Evolutionary conservation across 2,113 vertebrate species (phyloP), one percentile per base, ranked within the genome.

Genomic region (Eublepharis macularius): DNA sequence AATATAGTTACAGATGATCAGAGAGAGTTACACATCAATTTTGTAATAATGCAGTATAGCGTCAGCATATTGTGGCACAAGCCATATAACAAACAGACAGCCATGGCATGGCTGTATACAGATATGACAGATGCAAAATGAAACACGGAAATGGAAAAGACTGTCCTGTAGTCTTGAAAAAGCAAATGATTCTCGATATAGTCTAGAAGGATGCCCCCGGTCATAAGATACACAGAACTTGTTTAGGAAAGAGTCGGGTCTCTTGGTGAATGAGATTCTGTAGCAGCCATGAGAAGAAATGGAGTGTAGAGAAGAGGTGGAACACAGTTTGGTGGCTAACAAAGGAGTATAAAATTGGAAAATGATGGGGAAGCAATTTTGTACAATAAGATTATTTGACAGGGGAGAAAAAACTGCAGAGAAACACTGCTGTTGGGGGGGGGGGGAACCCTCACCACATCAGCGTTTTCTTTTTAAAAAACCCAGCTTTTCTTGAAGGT

Each of bases 321-420:
- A 36, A 39, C 43, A n/a, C 81, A 66, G 11, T 81, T 77, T 54
- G 34, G 43, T 41, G 51, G 8, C 45, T 85, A 66, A 73, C 70
- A 19, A 49, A 65, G 66, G 16, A 39, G 32, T 75, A 39, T 41
- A 74, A 75, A 85, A 86, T 49, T 39, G 43, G 76, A 75, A 76
- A 81, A 83, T 75, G 49, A 79, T 65, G 82, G 49, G 34, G 81
- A 85, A 88, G 43, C 73, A 78, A 9, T 75, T 89, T 89, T 89
- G 49, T 17, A 43, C 66, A 65, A 36, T 75, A 65, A 87, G 41
- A 12, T 39, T 47, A 76, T 85, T 88, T 81, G 70, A 57, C 43
- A 66, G 77, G 81, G 88, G n/a, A 49, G 74, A 17, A 4, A 29
- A 21, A 49, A 57, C 21, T 72, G 36, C 29, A 32, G 32, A 63